These are phyloP conservation scores for Hippoglossus hippoglossus DNA, from an alignment of 2,797 vertebrate genomes.

Conservation along the genomic window DNA sequence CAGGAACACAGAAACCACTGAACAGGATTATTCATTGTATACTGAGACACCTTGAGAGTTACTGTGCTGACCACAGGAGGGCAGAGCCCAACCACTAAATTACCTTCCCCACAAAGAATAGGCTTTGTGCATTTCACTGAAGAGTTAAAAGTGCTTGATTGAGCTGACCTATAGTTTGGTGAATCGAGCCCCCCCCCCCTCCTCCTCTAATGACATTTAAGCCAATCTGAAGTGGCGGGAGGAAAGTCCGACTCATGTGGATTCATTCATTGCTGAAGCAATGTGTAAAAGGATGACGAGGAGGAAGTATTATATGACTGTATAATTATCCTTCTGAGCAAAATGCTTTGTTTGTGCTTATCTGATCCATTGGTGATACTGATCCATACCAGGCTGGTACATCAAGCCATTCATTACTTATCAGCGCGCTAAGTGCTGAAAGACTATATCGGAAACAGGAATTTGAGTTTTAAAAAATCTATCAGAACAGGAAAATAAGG, in stretches of 20 bases:
- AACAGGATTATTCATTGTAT: slow-evolving; percentile 38
- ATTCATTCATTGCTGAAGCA: slow-evolving; percentile 56
- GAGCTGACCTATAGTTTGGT: slow-evolving; percentile 57
- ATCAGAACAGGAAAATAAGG: slow-evolving; percentile 71
- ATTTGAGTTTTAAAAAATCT: slow-evolving; percentile 53
- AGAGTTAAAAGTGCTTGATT: slow-evolving; percentile 58
- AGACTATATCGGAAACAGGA: slow-evolving; percentile 64
- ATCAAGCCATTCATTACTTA: slow-evolving; percentile 61
- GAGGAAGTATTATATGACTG: slow-evolving; percentile 76
- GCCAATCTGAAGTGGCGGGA: slow-evolving; percentile 55
- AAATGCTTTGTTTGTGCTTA: slow-evolving; percentile 77
- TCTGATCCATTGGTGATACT: slow-evolving; percentile 74
- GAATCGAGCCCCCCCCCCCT: slow-evolving; percentile 13
- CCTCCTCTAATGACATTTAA: slow-evolving; percentile 42
- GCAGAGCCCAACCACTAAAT: slow-evolving; percentile 80
- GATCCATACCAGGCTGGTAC: slow-evolving; percentile 60
- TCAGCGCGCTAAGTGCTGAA: slow-evolving; percentile 66
- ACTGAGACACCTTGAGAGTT: slow-evolving; percentile 61
- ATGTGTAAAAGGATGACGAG: slow-evolving; percentile 57
- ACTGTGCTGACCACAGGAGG: slow-evolving; percentile 82
- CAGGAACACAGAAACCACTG: slow-evolving; percentile 16
- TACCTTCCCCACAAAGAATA: slow-evolving; percentile 40
- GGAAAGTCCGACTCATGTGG: slow-evolving; percentile 55
- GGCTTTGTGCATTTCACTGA: slow-evolving; percentile 44
- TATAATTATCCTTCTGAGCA: slow-evolving; percentile 70